A percentile compares a stretch with the other conserved stretches of the same genome.
Evolutionary conservation across 2,888 invertebrate genomes (phyloP).

Genomic region (Aleiodes testaceus): DNA sequence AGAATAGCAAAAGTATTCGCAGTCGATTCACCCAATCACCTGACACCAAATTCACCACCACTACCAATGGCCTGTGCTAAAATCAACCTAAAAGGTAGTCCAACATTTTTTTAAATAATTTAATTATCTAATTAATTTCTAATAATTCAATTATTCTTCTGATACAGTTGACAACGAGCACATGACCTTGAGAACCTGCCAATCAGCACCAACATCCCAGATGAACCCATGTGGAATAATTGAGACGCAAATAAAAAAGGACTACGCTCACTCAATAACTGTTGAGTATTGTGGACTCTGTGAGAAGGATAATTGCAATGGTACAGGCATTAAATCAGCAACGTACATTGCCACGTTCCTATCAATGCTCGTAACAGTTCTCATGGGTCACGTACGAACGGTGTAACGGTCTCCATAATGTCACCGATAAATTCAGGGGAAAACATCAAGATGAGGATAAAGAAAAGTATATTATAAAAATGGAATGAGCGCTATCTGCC

Average conservation of each 20-base stretch:
- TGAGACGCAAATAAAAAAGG: neutral
- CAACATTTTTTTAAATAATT: neutral
- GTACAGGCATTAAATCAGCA: slow-evolving; percentile 52
- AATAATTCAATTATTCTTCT: neutral
- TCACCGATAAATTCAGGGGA: neutral
- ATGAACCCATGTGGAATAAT: slow-evolving; percentile 60
- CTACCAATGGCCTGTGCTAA: slow-evolving; percentile 60
- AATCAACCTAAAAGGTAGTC: slow-evolving; percentile 57
- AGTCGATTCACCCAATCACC: slow-evolving; percentile 50
- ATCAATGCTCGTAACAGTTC: slow-evolving; percentile 53
- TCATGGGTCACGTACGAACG: slow-evolving; percentile 49
- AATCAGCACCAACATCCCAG: slow-evolving; percentile 59
- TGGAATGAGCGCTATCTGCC: slow-evolving; percentile 26
- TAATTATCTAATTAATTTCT: too few relatives aligned
- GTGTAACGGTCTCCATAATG: slow-evolving; percentile 57
- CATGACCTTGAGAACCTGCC: slow-evolving; percentile 61
- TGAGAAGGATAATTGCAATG: slow-evolving; percentile 61
- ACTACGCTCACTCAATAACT: slow-evolving; percentile 24
- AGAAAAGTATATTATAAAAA: slow-evolving; percentile 1
- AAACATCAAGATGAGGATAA: neutral
- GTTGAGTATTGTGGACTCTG: slow-evolving; percentile 60
- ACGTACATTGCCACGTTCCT: slow-evolving; percentile 52
- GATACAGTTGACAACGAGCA: slow-evolving; percentile 51
- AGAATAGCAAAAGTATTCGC: slow-evolving; percentile 56
- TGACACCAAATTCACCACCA: slow-evolving; percentile 10